A percentile compares a stretch with the other conserved stretches of the same genome.
Conservation (phyloP, 2,888 invertebrate species). For the Aromia moschata region DNA sequence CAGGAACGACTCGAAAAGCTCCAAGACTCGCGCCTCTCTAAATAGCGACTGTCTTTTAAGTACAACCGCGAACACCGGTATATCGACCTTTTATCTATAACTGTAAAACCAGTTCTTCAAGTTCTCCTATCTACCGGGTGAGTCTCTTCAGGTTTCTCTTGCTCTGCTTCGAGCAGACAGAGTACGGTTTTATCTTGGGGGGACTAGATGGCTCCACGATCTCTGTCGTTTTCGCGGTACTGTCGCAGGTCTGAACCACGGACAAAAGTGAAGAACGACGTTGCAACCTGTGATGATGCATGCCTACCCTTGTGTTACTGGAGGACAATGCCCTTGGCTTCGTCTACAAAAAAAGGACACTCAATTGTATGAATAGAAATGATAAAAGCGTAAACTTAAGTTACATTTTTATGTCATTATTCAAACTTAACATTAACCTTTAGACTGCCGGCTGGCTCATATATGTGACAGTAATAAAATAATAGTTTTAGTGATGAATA, state of each 20-base stretch:
- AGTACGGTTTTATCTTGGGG: conserved; percentile 49
- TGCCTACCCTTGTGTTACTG: background rate
- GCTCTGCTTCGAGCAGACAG: conserved; percentile 56
- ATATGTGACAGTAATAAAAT: too few species aligned
- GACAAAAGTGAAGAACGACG: conserved; percentile 34
- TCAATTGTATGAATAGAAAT: too few species aligned
- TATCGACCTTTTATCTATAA: too few species aligned
- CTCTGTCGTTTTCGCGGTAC: conserved; percentile 16
- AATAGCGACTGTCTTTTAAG: too few species aligned
- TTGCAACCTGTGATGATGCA: background rate
- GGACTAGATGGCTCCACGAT: conserved; percentile 51
- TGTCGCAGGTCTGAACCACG: conserved; percentile 35
- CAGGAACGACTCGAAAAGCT: too few species aligned
- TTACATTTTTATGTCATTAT: too few species aligned
- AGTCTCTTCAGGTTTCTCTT: conserved; percentile 57
- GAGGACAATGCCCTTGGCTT: conserved; percentile 12
- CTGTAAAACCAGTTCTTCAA: background rate
- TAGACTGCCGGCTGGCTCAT: too few species aligned
- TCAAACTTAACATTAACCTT: too few species aligned
- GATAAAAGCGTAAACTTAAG: too few species aligned
- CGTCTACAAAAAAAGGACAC: conserved; percentile 1
- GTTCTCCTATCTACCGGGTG: conserved; percentile 37
- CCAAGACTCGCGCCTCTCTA: too few species aligned
- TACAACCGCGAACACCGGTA: too few species aligned
- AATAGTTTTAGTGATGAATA: too few species aligned